phyloP scores from a whole-genome alignment of 1,140 invertebrate species.

The Trichonephila inaurata region DNA sequence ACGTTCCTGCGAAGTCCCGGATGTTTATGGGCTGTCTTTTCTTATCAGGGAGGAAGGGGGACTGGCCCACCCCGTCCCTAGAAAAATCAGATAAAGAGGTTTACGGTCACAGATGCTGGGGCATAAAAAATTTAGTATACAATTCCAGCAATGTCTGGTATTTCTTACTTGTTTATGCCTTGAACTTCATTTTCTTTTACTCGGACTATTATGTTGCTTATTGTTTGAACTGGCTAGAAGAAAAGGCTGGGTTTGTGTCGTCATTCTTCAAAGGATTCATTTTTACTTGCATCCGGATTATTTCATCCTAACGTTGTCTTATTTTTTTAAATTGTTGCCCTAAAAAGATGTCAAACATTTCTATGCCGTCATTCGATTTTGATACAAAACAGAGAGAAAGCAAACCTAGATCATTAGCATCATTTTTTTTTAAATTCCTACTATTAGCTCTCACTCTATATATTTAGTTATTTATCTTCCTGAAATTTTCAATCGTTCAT shows the following conservation, averaged over 20 bases:
- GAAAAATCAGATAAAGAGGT: conserved; percentile 67
- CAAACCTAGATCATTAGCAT: too few relatives aligned
- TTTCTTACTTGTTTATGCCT: conserved; percentile 6
- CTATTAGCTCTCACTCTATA: too few relatives aligned
- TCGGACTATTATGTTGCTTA: neutral
- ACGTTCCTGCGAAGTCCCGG: neutral
- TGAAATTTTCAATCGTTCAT: too few relatives aligned
- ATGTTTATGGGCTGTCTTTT: conserved; percentile 31
- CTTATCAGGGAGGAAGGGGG: conserved; percentile 9
- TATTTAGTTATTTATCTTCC: too few relatives aligned
- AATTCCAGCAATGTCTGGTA: neutral
- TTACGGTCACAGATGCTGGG: conserved; percentile 58
- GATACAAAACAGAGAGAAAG: too few relatives aligned
- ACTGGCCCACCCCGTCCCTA: neutral
- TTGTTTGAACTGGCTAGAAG: neutral
- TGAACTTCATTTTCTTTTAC: neutral
- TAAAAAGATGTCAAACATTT: too few relatives aligned
- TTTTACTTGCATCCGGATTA: too few relatives aligned
- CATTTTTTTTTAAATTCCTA: too few relatives aligned
- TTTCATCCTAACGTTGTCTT: too few relatives aligned
- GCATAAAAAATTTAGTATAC: conserved; percentile 28
- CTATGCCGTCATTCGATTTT: too few relatives aligned
- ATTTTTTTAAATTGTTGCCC: too few relatives aligned
- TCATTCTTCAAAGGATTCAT: neutral
- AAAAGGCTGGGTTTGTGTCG: neutral